Percentiles rank a stretch among this genome's conserved stretches.
Evolutionary conservation across 2,888 invertebrate genomes (phyloP).

Genomic region (Andrena dorsata): DNA sequence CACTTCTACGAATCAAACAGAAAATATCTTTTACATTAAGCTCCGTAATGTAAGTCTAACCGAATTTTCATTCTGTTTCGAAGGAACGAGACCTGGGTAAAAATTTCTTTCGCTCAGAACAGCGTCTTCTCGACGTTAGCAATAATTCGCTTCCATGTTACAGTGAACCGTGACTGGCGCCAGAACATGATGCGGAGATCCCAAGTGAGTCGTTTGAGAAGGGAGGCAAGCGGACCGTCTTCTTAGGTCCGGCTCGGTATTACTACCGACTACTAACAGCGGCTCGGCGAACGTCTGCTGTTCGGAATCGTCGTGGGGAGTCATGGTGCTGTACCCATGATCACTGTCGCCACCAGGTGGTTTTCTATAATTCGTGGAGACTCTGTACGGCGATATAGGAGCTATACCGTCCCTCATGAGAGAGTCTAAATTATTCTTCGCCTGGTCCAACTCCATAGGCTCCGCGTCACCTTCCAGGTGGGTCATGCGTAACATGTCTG

Average conservation of each 20-base stretch:
- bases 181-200: constrained; percentile 88
- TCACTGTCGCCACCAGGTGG: constrained; percentile 94
- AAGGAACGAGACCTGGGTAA: constrained; percentile 16
- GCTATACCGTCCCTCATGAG: constrained; percentile 89
- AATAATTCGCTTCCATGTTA: constrained; percentile 92
- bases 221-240: constrained; percentile 83
- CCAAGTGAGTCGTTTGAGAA: constrained; percentile 86
- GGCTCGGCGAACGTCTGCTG: constrained; percentile 90
- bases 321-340: constrained; percentile 98
- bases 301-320: constrained; percentile 95
- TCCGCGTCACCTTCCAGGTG: constrained; percentile 90
- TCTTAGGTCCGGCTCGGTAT: constrained; percentile 73
- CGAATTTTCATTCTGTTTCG: constrained; percentile 13
- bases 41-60: constrained; percentile 7
- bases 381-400: constrained; percentile 94
- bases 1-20: constrained; percentile 14
- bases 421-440: constrained; percentile 87
- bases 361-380: constrained; percentile 92
- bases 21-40: constrained; percentile 17
- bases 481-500: constrained; percentile 89
- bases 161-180: constrained; percentile 96
- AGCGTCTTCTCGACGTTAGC: constrained; percentile 61
- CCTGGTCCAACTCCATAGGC: constrained; percentile 80
- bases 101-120: background rate
- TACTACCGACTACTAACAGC: constrained; percentile 78